These are phyloP conservation scores for Argya squamiceps DNA, from an alignment of 2,797 vertebrate genomes.

Conservation along the genomic window DNA sequence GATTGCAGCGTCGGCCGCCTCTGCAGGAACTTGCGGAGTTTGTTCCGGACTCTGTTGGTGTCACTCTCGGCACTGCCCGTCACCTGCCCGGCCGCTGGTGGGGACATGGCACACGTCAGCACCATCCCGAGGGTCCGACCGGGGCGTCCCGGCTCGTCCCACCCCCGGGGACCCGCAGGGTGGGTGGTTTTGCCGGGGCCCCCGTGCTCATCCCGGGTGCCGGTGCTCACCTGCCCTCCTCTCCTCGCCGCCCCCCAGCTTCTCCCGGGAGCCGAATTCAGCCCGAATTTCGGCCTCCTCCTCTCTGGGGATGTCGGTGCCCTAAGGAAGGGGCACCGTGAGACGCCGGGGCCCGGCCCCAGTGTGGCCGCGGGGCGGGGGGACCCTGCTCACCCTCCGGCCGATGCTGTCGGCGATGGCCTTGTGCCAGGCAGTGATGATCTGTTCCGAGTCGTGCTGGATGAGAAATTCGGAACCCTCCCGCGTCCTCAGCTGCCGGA, in stretches of 20 bases:
- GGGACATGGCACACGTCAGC: background rate
- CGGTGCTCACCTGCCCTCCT: conserved; percentile 64
- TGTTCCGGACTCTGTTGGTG: conserved; percentile 84
- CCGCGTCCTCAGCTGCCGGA: conserved; percentile 84
- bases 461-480: conserved; percentile 91
- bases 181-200: accelerated
- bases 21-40: conserved; percentile 91
- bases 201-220: background rate
- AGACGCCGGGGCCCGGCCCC: background rate
- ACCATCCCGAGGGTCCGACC: accelerated
- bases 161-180: accelerated
- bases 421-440: conserved; percentile 86
- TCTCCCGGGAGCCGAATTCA: conserved; percentile 78
- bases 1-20: conserved; percentile 90
- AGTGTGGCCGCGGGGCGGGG: accelerated
- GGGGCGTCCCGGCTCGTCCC: accelerated
- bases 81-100: background rate
- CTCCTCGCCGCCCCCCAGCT: conserved; percentile 75
- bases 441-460: conserved; percentile 91
- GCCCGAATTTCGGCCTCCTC: conserved; percentile 70
- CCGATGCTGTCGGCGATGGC: conserved; percentile 83
- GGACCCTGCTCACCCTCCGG: conserved; percentile 75
- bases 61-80: conserved; percentile 70
- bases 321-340: background rate
- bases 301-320: conserved; percentile 20